phyloP scores from a whole-genome alignment of 1,140 invertebrate genomes.

The Drosophila prosaltans region DNA sequence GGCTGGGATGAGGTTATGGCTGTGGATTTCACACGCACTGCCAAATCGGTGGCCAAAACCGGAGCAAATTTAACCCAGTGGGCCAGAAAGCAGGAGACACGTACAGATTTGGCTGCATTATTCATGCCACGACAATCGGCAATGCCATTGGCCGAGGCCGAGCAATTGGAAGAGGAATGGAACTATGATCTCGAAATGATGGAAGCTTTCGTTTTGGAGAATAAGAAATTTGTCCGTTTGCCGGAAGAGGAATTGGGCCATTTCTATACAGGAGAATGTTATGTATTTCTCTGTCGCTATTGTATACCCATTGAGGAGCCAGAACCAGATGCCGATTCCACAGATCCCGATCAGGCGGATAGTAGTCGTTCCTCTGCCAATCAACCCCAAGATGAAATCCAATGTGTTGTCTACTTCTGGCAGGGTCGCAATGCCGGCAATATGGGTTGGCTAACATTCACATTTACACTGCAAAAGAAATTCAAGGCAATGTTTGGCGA shows the following conservation, averaged over 20 bases:
- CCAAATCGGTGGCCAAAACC: constrained; percentile 97
- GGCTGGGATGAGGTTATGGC: constrained; percentile 99
- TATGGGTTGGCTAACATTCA: constrained; percentile 99
- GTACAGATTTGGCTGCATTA: constrained; percentile 95
- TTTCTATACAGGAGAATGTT: constrained; percentile 98
- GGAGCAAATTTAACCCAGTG: constrained; percentile 97
- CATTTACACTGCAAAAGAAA: constrained; percentile 98
- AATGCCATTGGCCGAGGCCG: constrained; percentile 93
- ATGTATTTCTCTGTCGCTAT: constrained; percentile 98
- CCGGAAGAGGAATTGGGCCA: constrained; percentile 97
- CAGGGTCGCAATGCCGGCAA: constrained; percentile 98
- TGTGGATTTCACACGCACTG: constrained; percentile 99
- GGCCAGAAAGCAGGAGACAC: constrained; percentile 95
- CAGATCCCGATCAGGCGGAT: constrained; percentile 16
- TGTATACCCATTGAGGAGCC: constrained; percentile 88
- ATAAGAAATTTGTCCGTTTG: constrained; percentile 97
- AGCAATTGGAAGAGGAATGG: constrained; percentile 96
- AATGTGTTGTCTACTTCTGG: constrained; percentile 99
- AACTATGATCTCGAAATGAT: constrained; percentile 98
- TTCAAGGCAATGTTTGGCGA: constrained; percentile 98
- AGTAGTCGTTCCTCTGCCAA: not conserved
- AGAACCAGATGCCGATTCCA: constrained; percentile 80
- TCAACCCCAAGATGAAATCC: constrained; percentile 92
- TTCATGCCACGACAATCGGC: constrained; percentile 97
- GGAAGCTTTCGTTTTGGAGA: constrained; percentile 99